These are phyloP conservation scores for Enteromius viviparus DNA, from an alignment of 2,797 vertebrate species.

Conservation along the genomic window DNA sequence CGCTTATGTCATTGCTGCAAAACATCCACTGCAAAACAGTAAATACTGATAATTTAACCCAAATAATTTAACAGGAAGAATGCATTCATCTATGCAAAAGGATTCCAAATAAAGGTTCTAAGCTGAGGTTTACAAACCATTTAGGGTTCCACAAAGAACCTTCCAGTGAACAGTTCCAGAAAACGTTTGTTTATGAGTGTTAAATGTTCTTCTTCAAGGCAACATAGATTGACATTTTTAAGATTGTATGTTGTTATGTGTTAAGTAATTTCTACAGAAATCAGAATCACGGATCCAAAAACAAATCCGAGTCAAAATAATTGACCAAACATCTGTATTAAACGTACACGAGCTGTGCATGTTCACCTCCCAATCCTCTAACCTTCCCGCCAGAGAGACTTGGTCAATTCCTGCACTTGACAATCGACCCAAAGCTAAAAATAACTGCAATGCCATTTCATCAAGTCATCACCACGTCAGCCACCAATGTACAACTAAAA, in stretches of 20 bases:
- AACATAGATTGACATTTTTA: not conserved
- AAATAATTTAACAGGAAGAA: not conserved
- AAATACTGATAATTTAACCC: not conserved
- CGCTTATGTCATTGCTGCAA: no score
- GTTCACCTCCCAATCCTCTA: not conserved
- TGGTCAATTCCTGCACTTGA: not conserved
- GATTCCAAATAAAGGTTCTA: not conserved
- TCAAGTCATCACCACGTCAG: not conserved
- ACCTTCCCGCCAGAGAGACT: not conserved
- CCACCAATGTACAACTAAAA: not conserved
- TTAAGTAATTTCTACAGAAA: not conserved
- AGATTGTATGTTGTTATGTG: no score
- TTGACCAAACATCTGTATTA: no score
- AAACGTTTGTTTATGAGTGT: not conserved
- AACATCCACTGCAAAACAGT: not conserved
- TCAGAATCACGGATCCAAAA: not conserved
- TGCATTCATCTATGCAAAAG: not conserved
- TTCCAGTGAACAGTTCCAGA: not conserved
- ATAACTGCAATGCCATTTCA: not conserved
- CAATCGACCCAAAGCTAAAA: slow-evolving; percentile 1
- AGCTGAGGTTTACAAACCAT: not conserved
- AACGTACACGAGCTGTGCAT: not conserved
- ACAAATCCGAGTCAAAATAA: no score
- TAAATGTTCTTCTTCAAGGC: not conserved
- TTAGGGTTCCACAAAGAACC: not conserved